Conservation (phyloP, 2,888 invertebrate genomes). For the Bembecia ichneumoniformis region DNA sequence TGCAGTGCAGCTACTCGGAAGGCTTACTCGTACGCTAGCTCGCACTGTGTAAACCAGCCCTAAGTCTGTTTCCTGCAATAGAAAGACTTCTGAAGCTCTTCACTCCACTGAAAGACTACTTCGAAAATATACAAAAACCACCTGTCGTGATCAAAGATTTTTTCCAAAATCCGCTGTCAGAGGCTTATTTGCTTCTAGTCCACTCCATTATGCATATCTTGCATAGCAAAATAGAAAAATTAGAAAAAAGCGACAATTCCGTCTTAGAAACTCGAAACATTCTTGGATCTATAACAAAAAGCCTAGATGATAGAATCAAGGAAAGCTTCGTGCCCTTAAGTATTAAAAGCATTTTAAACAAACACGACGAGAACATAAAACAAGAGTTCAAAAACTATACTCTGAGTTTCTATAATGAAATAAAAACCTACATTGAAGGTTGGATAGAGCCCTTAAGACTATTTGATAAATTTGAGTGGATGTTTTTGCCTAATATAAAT, state of each 20-base stretch:
- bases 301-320: slow-evolving; percentile 8
- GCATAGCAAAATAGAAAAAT: slow-evolving; percentile 9
- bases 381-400: slow-evolving; percentile 5
- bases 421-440: slow-evolving; percentile 4
- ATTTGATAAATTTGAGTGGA: slow-evolving; percentile 8
- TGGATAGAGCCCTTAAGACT: slow-evolving; percentile 5
- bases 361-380: slow-evolving; percentile 6
- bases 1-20: too few relatives aligned
- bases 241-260: slow-evolving; percentile 14
- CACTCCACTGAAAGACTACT: not conserved
- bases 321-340: slow-evolving; percentile 1
- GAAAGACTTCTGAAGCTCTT: slow-evolving; percentile 3
- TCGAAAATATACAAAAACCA: not conserved
- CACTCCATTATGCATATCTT: slow-evolving; percentile 13
- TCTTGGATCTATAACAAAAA: slow-evolving; percentile 7
- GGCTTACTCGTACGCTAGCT: too few relatives aligned
- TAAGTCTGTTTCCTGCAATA: slow-evolving; percentile 3
- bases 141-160: slow-evolving; percentile 3
- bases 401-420: slow-evolving; percentile 5
- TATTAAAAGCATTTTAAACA: slow-evolving; percentile 4
- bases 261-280: slow-evolving; percentile 8
- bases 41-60: too few relatives aligned
- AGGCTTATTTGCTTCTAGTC: slow-evolving; percentile 12
- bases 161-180: slow-evolving; percentile 12
- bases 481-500: slow-evolving; percentile 9